Evolutionary conservation across 2,797 vertebrate genomes (phyloP).

Genomic region (Sebastes diaconus): DNA sequence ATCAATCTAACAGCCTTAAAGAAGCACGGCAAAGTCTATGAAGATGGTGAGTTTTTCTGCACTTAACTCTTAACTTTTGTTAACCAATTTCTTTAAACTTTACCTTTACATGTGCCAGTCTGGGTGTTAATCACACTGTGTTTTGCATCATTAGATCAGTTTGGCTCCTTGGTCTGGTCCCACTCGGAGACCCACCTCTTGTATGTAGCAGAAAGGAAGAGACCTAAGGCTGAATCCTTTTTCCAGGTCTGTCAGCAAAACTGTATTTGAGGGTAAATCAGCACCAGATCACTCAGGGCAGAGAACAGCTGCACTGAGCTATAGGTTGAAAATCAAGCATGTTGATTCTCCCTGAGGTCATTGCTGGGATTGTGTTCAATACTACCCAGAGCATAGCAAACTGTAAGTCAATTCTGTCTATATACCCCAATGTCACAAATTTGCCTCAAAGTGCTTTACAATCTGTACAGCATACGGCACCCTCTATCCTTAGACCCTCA

Average conservation of each 20-base stretch:
- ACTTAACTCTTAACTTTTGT: background rate
- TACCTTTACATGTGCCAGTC: background rate
- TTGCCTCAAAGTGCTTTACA: background rate
- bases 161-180: slow-evolving; percentile 97
- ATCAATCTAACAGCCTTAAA: slow-evolving; percentile 90
- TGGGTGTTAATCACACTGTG: background rate
- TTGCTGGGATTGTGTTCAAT: background rate
- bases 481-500: background rate
- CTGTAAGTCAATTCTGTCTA: background rate
- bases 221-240: slow-evolving; percentile 91
- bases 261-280: background rate
- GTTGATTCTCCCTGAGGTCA: background rate
- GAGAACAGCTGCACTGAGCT: background rate
- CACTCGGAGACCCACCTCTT: slow-evolving; percentile 97
- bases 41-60: slow-evolving; percentile 85
- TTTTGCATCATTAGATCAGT: slow-evolving; percentile 85
- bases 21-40: slow-evolving; percentile 93
- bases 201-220: slow-evolving; percentile 96
- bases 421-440: background rate
- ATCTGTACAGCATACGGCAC: too few relatives aligned
- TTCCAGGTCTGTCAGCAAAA: slow-evolving; percentile 83
- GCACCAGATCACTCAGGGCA: background rate
- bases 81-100: background rate
- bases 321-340: background rate
- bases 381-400: background rate